Evolutionary conservation across 1,140 invertebrate species (phyloP), one percentile per base, ranked within the genome.

Genomic region (Gerris buenoi): DNA sequence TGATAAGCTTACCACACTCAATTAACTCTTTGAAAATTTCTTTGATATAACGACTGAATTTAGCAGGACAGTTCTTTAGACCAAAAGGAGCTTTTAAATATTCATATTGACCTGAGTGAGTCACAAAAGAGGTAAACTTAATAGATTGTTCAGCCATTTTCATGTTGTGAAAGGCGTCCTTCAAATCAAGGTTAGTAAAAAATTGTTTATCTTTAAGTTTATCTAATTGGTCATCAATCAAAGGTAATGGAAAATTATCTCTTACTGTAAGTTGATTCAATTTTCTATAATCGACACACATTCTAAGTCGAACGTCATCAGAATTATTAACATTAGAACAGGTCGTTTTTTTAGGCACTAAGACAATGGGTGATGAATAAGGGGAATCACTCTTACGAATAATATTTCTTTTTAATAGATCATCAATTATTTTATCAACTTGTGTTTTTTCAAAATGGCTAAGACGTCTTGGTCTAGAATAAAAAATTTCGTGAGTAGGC

Each of bases 131-230:
- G 14, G 74, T 77, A 70, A 78, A 78, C 10, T 65, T 70, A 10
- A 76, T 72, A 61, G 76, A 73, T 22, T 71, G 69, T 57, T 25
- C 23, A 0, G 59, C 64, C 5, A 78, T 68, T 0, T 75, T 75
- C 0, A 79, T 73, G 25, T 78, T 81, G 72, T 79, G 77, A 70
- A 77, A 84, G 0, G 81, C 82, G 2, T 73, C 70, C 0, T 71
- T 68, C 1, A 83, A 64, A 73, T 84, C 81, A 0, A 84, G 65
- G 0, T 70, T 75, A 1, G 77, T 60, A 75, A 65, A 83, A 83
- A 26, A 76, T 74, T 14, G 66, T 74, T 14, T 73, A 71, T 76
- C 77, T 25, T 18, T 58, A 2, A 59, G 27, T 5, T 25, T 10
- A 60, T 60, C 58, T 13, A 60, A 22, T 5, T 60, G 58, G 23